A percentile compares a stretch with the other conserved stretches of the same genome.
Evolutionary conservation across 2,888 invertebrate species (phyloP).

Genomic region (Gymnosoma rotundatum): DNA sequence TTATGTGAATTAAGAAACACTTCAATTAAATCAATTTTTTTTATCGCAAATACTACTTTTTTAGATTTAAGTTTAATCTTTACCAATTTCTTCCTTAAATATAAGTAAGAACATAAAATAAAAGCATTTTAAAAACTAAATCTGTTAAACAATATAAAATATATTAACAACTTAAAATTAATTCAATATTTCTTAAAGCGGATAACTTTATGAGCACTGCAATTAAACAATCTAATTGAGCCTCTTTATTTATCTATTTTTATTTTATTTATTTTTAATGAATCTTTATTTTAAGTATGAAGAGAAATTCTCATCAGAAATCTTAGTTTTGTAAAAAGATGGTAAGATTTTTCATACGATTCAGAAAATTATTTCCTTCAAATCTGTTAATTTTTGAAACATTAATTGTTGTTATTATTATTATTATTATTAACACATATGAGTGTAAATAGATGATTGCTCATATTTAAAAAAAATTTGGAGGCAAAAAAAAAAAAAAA

Average conservation of each 20-base stretch:
- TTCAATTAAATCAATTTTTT: constrained; percentile 28
- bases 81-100: constrained; percentile 65
- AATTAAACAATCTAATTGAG: constrained; percentile 54
- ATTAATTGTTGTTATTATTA: too few species aligned
- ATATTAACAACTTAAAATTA: not conserved
- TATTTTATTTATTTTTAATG: too few species aligned
- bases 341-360: too few species aligned
- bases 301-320: too few species aligned
- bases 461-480: too few species aligned
- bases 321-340: too few species aligned
- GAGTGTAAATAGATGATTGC: too few species aligned
- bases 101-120: constrained; percentile 40
- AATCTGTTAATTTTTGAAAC: too few species aligned
- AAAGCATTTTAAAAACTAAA: not conserved
- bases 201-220: not conserved
- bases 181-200: not conserved
- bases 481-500: too few species aligned
- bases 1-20: constrained; percentile 10
- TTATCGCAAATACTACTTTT: constrained; percentile 9
- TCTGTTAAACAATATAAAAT: constrained; percentile 1
- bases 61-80: constrained; percentile 61
- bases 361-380: too few species aligned
- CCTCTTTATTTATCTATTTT: constrained; percentile 3
- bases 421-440: too few species aligned
- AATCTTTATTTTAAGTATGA: too few species aligned